phyloP scores from a whole-genome alignment of 2,113 vertebrate species.

The Macrotus californicus region DNA sequence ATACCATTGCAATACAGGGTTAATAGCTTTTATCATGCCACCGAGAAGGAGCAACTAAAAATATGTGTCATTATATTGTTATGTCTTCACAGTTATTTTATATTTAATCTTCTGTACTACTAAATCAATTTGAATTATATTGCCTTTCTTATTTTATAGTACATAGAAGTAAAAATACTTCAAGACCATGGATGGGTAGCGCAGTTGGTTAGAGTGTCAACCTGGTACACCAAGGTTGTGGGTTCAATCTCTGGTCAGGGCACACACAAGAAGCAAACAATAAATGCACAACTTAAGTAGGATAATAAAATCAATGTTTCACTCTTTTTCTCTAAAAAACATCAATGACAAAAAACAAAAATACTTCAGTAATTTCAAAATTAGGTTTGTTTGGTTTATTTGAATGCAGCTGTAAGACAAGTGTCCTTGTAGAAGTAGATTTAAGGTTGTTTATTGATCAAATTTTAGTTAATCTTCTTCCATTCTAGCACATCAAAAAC shows the following conservation, averaged over 20 bases:
- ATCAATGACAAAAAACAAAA: slow-evolving; percentile 1
- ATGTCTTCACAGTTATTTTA: slow-evolving; percentile 11
- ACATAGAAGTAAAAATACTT: neutral
- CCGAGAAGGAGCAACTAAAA: neutral
- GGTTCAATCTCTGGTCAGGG: too few relatives aligned
- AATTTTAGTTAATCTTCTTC: neutral
- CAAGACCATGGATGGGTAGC: neutral
- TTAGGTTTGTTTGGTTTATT: neutral
- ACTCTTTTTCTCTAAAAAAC: too few relatives aligned
- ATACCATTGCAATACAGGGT: neutral
- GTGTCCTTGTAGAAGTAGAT: neutral
- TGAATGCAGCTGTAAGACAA: neutral
- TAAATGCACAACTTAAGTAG: too few relatives aligned
- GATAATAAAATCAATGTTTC: too few relatives aligned
- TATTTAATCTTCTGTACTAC: neutral
- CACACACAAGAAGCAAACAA: too few relatives aligned
- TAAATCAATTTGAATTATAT: neutral
- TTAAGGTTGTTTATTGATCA: neutral
- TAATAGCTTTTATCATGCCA: neutral
- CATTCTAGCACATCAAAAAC: neutral
- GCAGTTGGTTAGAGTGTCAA: too few relatives aligned
- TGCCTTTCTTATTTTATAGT: neutral
- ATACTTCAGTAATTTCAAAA: neutral
- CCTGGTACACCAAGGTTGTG: too few relatives aligned
- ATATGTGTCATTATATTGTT: neutral